Evolutionary conservation across 2,888 invertebrate species (phyloP), one percentile per base, ranked within the genome.

Genomic region (Scelioninae gen. 2): DNA sequence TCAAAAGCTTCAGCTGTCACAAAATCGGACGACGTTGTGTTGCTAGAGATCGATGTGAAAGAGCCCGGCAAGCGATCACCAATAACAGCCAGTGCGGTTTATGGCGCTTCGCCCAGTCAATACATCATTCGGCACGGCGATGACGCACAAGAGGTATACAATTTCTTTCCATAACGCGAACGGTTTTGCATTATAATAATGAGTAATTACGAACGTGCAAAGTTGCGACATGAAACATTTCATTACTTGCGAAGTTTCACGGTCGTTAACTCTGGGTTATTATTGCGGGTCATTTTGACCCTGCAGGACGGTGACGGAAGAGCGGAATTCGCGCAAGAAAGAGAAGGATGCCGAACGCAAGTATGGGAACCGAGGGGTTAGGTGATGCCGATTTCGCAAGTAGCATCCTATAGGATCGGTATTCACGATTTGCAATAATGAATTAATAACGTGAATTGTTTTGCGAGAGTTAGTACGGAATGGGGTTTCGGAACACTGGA

Each of bases 41-140:
- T 85, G 70, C 76, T 85, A 63, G 85, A 85, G 79, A 83, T 85
- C 75, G 84, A 85, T 73, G 80, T 84, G 43, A 85, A 85, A 78
- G 84, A 84, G 72, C 85, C 83, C 64, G 78, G 78, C 48, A 85
- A 85, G 72, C 81, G 85, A 67, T 85, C 85, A 19, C 85, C 85
- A 39, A 70, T 84, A 28, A 73, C 81, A 65, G 80, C 82, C 10
- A 81, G 78, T 37, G 78, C 78, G 50, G 81, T 82, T 55, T 85
- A 85, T 75, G 84, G 84, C 22, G 76, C 81, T 53, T 77, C 82
- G 18, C 80, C 82, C 50, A 83, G 81, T 77, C 85, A 84, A 74
- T 85, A 81, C 65, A 79, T 82, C 72, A 81, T 84, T 67, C 81
- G 84, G 33, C 80, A 82, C 65, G 82, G 82, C 71, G 85, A 85